These are phyloP conservation scores for Deladenus siricidicola DNA, from an alignment of 2,888 invertebrate species.

Conservation along the genomic window DNA sequence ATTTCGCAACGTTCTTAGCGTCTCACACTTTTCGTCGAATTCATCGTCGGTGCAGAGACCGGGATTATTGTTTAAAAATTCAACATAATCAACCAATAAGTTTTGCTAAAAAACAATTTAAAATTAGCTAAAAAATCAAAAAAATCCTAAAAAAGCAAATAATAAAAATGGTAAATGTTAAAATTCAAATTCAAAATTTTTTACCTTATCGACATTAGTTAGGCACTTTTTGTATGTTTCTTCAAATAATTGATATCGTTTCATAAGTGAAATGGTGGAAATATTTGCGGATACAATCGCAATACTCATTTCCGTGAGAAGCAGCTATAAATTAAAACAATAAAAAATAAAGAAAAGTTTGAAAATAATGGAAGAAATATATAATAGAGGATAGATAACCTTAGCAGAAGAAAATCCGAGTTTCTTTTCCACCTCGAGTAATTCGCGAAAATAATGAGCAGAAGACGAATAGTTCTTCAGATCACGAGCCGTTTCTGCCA, in stretches of 20 bases:
- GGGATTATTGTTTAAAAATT: constrained; percentile 2
- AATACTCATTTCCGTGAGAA: constrained; percentile 19
- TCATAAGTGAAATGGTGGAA: constrained; percentile 1
- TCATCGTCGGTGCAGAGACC: neutral
- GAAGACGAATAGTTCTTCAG: constrained; percentile 10
- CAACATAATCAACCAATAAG: constrained; percentile 8
- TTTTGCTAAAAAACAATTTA: too few relatives aligned
- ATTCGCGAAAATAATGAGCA: constrained; percentile 7
- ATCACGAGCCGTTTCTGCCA: constrained; percentile 22
- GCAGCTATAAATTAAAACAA: constrained; percentile 5
- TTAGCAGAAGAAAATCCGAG: constrained; percentile 3
- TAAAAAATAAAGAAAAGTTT: neutral
- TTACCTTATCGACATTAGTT: constrained; percentile 1
- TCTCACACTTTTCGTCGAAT: neutral
- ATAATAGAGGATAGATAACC: neutral
- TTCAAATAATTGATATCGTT: constrained; percentile 6
- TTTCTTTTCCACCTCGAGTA: constrained; percentile 9
- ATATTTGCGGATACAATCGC: constrained; percentile 17
- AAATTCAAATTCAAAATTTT: neutral
- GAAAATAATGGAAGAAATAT: neutral
- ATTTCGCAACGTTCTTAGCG: neutral
- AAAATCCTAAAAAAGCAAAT: too few relatives aligned
- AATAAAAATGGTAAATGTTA: too few relatives aligned
- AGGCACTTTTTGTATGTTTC: constrained; percentile 1
- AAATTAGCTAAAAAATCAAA: constrained; percentile 8